These are phyloP conservation scores for Apodemia mormo DNA, from an alignment of 2,888 invertebrate species.

Conservation along the genomic window DNA sequence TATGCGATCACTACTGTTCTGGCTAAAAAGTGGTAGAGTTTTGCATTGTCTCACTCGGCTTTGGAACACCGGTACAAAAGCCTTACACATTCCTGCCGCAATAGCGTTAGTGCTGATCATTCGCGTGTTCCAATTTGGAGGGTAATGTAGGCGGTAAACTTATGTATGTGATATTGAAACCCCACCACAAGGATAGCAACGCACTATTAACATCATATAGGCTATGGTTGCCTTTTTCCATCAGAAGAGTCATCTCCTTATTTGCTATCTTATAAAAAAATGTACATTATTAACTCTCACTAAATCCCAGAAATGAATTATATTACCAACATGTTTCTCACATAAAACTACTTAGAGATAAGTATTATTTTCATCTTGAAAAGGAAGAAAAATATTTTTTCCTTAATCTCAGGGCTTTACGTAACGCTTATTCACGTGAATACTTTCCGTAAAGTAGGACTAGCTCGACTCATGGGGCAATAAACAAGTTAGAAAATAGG, in stretches of 20 bases:
- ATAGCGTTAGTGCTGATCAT: too few species aligned
- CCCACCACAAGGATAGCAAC: too few species aligned
- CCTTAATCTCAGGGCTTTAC: constrained; percentile 14
- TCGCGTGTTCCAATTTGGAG: too few species aligned
- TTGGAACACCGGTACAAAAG: too few species aligned
- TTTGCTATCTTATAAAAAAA: too few species aligned
- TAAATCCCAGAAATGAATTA: background rate
- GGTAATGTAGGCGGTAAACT: too few species aligned
- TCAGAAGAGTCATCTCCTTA: too few species aligned
- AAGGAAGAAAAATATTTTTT: constrained; percentile 1
- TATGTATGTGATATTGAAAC: too few species aligned
- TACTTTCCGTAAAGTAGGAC: background rate
- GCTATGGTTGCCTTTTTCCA: too few species aligned
- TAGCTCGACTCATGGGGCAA: constrained; percentile 12
- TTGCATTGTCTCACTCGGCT: too few species aligned
- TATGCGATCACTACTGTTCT: background rate
- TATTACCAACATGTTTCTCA: background rate
- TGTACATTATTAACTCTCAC: background rate
- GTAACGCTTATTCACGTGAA: constrained; percentile 15
- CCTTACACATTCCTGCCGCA: too few species aligned
- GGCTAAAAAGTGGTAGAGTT: background rate
- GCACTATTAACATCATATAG: too few species aligned
- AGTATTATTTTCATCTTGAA: constrained; percentile 7
- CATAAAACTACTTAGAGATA: constrained; percentile 3
- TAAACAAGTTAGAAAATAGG: constrained; percentile 16